Evolutionary conservation across 2,888 invertebrate genomes (phyloP).

Genomic region (Sycophila texana): DNA sequence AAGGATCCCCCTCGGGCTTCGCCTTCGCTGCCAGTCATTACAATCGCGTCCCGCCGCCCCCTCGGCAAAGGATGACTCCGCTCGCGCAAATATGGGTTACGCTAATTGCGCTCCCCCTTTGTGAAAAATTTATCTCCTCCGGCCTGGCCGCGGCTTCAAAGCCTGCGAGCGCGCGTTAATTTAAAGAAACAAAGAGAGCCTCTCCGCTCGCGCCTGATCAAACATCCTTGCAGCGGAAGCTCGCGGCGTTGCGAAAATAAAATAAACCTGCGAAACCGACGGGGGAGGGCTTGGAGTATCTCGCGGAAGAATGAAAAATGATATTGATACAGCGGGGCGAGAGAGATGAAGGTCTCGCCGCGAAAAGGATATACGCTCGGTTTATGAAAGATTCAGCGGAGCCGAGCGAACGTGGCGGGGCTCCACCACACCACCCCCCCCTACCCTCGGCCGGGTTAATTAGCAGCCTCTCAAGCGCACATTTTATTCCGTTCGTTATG

Average conservation of each 20-base stretch:
- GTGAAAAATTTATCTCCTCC: conserved; percentile 45
- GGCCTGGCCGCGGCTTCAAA: neutral
- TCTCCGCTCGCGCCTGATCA: conserved; percentile 48
- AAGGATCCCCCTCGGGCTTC: too few relatives aligned
- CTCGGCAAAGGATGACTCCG: conserved; percentile 36
- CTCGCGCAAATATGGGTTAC: conserved; percentile 44
- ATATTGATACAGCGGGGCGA: conserved; percentile 46
- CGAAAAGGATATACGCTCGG: conserved; percentile 50
- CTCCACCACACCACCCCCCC: conserved; percentile 28
- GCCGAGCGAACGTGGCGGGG: conserved; percentile 52
- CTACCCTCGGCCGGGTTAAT: conserved; percentile 64
- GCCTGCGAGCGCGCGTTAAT: conserved; percentile 38
- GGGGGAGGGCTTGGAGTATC: neutral
- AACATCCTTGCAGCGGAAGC: conserved; percentile 43
- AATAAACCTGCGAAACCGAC: neutral
- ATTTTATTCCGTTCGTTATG: conserved; percentile 66
- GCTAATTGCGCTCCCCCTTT: conserved; percentile 47
- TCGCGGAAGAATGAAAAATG: conserved; percentile 48
- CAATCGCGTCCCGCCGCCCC: too few relatives aligned
- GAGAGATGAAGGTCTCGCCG: neutral
- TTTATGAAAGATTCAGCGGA: conserved; percentile 67
- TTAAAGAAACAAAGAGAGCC: conserved; percentile 48
- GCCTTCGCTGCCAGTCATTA: too few relatives aligned
- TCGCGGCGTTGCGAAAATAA: conserved; percentile 18
- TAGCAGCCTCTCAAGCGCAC: conserved; percentile 60